Evolutionary conservation across 2,888 invertebrate genomes (phyloP), one percentile per base, ranked within the genome.

Genomic region (Zelleria hepariella): DNA sequence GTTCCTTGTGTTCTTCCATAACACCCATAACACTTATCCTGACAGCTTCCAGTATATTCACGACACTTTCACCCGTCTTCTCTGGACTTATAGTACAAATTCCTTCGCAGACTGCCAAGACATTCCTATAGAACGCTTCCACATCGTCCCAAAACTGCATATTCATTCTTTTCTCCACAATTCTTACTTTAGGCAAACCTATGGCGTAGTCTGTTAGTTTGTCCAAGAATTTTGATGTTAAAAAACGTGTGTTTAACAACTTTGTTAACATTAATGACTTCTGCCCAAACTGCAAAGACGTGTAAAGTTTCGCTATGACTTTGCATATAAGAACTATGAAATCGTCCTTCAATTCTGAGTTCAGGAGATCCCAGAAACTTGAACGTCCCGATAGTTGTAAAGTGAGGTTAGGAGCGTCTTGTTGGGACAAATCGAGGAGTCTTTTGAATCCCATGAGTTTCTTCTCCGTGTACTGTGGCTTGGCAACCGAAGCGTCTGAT

Each of bases 381-480:
- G 81, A 78, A 58, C 82, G 72, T 57, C 86, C 78, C 5, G 83
- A 73, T 3, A 90, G 74, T 74, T 86, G 84, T 51, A 85, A 65
- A 51, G 80, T 81, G 59, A 89, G 70, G 62, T 79, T 72, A 48
- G 85, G 80, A 20, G 84, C 76, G 62, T 80, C 74, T 62, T 87
- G 68, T 58, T 74, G 64, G 0, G 86, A 83, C 61, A 89, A 74
- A 57, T 86, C 84, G 20, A 79, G 68, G 4, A 90, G 70, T 61
- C 80, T 74, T 67, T 84, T 89, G 65, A 80, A 90, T 15, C 90
- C 89, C 59, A 89, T 86, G 7, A 85, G 76, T 68, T 82, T 86
- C 61, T 75, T 85, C 62, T 85, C 84, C 4, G 68, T 71, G 58
- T 73, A 71, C 59, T 68, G 66, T 5, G 71, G 67, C 63, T 75